Evolutionary conservation across 2,797 vertebrate genomes (phyloP).

Genomic region (Crenichthys baileyi): DNA sequence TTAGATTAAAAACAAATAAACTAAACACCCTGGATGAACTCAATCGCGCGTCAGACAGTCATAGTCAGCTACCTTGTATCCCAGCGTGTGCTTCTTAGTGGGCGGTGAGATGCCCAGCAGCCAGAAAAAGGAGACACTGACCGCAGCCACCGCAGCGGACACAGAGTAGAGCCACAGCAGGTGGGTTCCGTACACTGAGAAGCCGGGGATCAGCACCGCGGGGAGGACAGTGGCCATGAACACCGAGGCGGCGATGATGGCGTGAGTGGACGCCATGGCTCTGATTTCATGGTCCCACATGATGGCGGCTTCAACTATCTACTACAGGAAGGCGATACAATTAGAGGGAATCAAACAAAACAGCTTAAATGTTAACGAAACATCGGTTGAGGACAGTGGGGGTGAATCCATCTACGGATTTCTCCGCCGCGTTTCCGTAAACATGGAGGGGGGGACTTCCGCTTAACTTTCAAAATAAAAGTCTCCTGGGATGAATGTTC

Average conservation of each 20-base stretch:
- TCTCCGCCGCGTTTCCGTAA: constrained; percentile 63
- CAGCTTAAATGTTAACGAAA: not conserved
- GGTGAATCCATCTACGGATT: constrained; percentile 1
- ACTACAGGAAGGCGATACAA: not conserved
- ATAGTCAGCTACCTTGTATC: constrained; percentile 72
- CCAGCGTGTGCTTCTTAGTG: constrained; percentile 86
- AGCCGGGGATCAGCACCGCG: constrained; percentile 80
- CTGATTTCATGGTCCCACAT: constrained; percentile 92
- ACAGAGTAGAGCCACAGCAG: constrained; percentile 89
- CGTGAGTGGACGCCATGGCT: constrained; percentile 87
- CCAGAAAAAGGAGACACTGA: constrained; percentile 86
- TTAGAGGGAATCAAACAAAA: not conserved
- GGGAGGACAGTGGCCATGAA: constrained; percentile 85
- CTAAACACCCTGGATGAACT: too few species aligned
- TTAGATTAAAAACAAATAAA: too few species aligned
- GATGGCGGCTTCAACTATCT: not conserved
- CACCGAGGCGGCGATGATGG: constrained; percentile 81
- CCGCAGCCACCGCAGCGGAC: constrained; percentile 78
- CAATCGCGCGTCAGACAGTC: not conserved
- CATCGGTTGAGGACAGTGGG: accelerated
- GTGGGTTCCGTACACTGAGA: constrained; percentile 89
- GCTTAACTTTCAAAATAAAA: constrained; percentile 59
- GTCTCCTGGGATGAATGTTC: not conserved
- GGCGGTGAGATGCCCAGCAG: constrained; percentile 84
- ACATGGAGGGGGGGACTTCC: constrained; percentile 55